Conservation (phyloP, 1,140 invertebrate species). For the Trichoplusia ni region DNA sequence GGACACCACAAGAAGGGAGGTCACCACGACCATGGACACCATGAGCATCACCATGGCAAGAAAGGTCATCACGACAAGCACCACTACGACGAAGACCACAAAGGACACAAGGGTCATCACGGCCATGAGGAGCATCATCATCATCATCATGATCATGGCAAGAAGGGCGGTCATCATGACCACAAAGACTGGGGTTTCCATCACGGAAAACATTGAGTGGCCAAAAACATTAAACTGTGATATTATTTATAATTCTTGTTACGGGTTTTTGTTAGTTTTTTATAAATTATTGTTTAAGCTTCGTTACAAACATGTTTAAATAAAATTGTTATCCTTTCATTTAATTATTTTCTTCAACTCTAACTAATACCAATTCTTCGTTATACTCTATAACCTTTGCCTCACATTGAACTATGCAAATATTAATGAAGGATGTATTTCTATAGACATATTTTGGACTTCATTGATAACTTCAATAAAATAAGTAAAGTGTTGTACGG, state of each 20-base stretch:
- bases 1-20: constrained; percentile 74
- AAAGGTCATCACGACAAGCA: constrained; percentile 71
- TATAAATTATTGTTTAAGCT: constrained; percentile 36
- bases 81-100: constrained; percentile 68
- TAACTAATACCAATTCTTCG: no score
- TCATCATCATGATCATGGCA: constrained; percentile 69
- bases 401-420: no score
- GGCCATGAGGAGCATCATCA: constrained; percentile 76
- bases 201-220: constrained; percentile 68
- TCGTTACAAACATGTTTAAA: constrained; percentile 34
- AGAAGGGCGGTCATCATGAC: constrained; percentile 70
- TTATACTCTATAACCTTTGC: no score
- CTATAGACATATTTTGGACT: no score
- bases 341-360: neutral
- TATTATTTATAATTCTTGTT: constrained; percentile 48
- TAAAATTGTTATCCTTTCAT: constrained; percentile 10
- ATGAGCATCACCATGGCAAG: constrained; percentile 69
- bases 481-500: no score
- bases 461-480: no score
- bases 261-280: constrained; percentile 49
- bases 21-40: constrained; percentile 67
- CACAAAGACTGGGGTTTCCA: constrained; percentile 77
- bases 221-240: constrained; percentile 56
- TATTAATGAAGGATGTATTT: no score
- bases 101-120: constrained; percentile 71